Percentiles rank a stretch among this genome's conserved stretches.
phyloP scores from a whole-genome alignment of 2,113 vertebrate species.

The Tapirus terrestris region DNA sequence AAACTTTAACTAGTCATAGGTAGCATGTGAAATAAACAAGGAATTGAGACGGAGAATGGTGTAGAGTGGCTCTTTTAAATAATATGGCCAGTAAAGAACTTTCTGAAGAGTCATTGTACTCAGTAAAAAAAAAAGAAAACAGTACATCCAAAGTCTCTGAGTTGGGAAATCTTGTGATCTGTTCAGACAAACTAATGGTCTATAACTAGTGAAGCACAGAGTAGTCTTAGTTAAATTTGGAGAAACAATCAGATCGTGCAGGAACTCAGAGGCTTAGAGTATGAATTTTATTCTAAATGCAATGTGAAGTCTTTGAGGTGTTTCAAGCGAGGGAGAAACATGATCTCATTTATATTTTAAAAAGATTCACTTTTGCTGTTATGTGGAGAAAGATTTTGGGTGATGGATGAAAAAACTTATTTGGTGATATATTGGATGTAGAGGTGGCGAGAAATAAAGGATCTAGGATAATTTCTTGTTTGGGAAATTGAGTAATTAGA shows the following conservation, averaged over 20 bases:
- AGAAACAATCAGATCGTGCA: background rate
- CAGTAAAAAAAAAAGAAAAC: background rate
- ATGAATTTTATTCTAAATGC: background rate
- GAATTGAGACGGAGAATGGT: background rate
- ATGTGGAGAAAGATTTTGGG: background rate
- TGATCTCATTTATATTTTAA: background rate
- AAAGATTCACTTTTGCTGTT: background rate
- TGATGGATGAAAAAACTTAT: background rate
- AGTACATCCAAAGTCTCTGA: background rate
- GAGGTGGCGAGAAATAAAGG: background rate
- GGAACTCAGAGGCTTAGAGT: background rate
- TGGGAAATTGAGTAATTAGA: background rate
- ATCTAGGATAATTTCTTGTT: background rate
- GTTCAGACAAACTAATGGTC: background rate
- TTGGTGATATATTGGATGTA: background rate
- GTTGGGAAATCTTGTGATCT: background rate
- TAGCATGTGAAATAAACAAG: background rate
- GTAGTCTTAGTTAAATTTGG: background rate
- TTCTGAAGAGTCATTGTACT: background rate
- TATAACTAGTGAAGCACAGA: background rate
- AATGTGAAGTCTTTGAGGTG: background rate
- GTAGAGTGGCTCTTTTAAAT: background rate
- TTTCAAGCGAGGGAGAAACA: background rate
- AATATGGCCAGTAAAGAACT: background rate
- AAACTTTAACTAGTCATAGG: background rate